Evolutionary conservation across 2,888 invertebrate species (phyloP).

Genomic region (Andrena dorsata): DNA sequence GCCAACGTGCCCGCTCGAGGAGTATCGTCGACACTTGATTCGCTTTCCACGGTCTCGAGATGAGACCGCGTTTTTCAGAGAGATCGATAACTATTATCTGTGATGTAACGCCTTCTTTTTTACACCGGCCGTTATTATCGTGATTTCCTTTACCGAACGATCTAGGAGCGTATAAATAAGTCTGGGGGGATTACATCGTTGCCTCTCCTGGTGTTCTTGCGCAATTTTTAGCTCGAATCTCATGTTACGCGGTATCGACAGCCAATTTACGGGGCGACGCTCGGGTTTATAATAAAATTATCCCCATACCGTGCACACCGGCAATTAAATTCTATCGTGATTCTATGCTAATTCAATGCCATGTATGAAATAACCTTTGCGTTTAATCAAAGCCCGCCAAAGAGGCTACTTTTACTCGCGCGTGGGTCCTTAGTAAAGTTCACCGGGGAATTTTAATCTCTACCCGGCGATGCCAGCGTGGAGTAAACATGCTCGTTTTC

Average conservation of each 20-base stretch:
- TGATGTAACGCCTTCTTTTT: conserved; percentile 11
- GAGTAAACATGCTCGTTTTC: conserved; percentile 41
- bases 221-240: conserved; percentile 12
- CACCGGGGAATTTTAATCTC: neutral
- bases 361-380: neutral
- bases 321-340: neutral
- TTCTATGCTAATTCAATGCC: neutral
- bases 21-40: neutral
- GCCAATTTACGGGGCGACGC: neutral
- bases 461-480: neutral
- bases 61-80: neutral
- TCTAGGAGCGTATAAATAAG: neutral
- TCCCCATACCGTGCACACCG: neutral
- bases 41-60: neutral
- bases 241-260: neutral
- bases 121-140: neutral
- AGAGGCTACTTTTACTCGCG: conserved; percentile 47
- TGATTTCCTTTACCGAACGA: conserved; percentile 6
- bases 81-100: conserved; percentile 21
- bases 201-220: neutral
- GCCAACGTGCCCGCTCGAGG: too few species aligned
- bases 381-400: conserved; percentile 15
- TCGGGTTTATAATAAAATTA: neutral
- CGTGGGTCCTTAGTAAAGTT: conserved; percentile 4
- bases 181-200: neutral